Percentiles rank a stretch among this genome's conserved stretches.
Evolutionary conservation across 2,888 invertebrate genomes (phyloP).

Genomic region (Dioctria rufipes): DNA sequence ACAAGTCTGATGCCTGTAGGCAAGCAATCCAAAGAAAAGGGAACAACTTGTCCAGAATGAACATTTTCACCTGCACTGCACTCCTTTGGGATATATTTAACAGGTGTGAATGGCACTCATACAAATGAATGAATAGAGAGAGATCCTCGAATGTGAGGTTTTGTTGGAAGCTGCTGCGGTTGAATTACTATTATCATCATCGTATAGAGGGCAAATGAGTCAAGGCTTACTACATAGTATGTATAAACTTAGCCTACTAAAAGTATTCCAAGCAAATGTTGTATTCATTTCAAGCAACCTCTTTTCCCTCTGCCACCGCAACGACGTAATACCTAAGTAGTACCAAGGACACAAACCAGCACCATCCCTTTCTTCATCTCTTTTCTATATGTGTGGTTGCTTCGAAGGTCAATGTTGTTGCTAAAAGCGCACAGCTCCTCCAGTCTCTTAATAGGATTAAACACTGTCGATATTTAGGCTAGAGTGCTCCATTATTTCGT

Average conservation of each 20-base stretch:
- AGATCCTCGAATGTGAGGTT: background rate
- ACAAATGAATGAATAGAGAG: constrained; percentile 6
- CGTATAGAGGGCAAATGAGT: background rate
- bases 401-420: constrained; percentile 2
- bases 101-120: constrained; percentile 12
- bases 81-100: constrained; percentile 13
- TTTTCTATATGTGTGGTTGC: background rate
- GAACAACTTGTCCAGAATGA: background rate
- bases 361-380: background rate
- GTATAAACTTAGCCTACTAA: background rate
- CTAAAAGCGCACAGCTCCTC: background rate
- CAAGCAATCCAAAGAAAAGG: background rate
- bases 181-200: background rate
- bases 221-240: background rate
- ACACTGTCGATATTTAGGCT: constrained; percentile 46
- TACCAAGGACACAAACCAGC: background rate
- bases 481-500: constrained; percentile 21
- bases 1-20: background rate
- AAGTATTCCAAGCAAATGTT: background rate
- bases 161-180: background rate
- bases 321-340: background rate
- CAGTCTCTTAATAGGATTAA: constrained; percentile 49
- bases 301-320: background rate
- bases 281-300: background rate
- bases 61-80: background rate